Conservation (phyloP, 2,888 invertebrate species). For the Leptura quadrifasciata region DNA sequence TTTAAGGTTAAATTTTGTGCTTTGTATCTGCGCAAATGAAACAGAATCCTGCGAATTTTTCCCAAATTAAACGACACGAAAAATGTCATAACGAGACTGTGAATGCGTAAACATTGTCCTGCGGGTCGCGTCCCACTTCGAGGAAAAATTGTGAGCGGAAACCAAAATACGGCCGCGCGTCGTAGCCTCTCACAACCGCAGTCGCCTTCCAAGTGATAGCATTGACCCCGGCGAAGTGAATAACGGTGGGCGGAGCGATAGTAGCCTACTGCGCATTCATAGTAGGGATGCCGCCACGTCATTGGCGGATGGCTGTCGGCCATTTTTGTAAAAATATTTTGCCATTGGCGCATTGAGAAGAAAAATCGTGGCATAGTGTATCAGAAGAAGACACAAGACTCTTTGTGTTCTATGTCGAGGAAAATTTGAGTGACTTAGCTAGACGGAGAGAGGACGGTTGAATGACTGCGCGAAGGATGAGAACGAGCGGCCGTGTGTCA, state of each 20-base stretch:
- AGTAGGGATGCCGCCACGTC: slow-evolving; percentile 28
- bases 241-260: slow-evolving; percentile 41
- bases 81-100: neutral
- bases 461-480: neutral
- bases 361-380: neutral
- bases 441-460: slow-evolving; percentile 5
- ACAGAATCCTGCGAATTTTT: neutral
- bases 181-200: neutral
- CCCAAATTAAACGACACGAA: neutral
- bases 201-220: slow-evolving; percentile 43
- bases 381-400: slow-evolving; percentile 1
- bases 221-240: slow-evolving; percentile 42
- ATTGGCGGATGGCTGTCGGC: slow-evolving; percentile 47
- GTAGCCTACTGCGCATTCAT: slow-evolving; percentile 16
- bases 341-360: slow-evolving; percentile 10
- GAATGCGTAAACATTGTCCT: neutral
- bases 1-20: too few relatives aligned
- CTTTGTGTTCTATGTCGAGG: neutral
- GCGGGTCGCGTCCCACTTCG: neutral
- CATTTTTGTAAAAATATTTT: slow-evolving; percentile 45
- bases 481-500: neutral
- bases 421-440: neutral
- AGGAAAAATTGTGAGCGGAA: neutral
- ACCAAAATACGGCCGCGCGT: neutral
- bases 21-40: too few relatives aligned